phyloP scores from a whole-genome alignment of 2,888 invertebrate genomes.

The Athalia circularis region DNA sequence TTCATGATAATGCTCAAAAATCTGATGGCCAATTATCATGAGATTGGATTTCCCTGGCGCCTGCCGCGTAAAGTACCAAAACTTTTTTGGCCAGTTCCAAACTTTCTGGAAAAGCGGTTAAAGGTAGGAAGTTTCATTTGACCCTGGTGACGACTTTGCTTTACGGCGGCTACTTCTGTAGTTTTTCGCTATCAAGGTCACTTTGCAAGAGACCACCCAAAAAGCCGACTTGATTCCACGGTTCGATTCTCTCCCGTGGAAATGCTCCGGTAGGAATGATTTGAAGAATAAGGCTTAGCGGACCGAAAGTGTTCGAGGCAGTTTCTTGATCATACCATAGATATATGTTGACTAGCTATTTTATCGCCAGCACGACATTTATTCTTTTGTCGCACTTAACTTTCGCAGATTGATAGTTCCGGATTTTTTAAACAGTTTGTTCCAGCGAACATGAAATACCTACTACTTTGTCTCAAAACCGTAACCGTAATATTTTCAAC shows the following conservation, averaged over 20 bases:
- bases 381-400: no score
- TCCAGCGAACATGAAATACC: no score
- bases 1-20: neutral
- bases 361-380: no score
- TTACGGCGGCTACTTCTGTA: constrained; percentile 4
- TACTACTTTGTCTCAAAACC: no score
- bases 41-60: neutral
- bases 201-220: constrained; percentile 14
- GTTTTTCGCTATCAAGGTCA: constrained; percentile 22
- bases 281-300: neutral
- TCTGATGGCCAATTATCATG: neutral
- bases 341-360: no score
- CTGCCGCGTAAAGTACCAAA: neutral
- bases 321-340: no score
- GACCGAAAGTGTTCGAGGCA: no score
- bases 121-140: constrained; percentile 2
- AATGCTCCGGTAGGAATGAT: neutral
- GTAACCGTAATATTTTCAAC: no score
- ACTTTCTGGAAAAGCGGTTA: constrained; percentile 32
- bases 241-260: constrained; percentile 3
- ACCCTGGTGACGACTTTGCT: constrained; percentile 26
- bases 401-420: no score
- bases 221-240: constrained; percentile 13
- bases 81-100: neutral
- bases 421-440: no score